Evolutionary conservation across 2,113 vertebrate species (phyloP).

Genomic region (Daubentonia madagascariensis): DNA sequence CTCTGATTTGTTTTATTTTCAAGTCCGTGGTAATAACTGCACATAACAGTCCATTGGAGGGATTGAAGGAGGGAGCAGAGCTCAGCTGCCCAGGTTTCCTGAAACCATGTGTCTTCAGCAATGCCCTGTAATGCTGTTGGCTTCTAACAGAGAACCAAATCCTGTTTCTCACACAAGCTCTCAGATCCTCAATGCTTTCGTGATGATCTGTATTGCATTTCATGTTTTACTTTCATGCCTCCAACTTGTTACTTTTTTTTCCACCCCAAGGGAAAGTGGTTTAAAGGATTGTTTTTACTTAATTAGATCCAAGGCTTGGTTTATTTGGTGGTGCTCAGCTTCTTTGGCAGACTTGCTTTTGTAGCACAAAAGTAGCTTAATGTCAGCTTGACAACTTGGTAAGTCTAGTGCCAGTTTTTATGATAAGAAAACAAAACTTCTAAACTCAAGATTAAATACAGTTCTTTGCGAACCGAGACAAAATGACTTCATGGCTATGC

Average conservation of each 20-base stretch:
- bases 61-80: background rate
- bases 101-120: background rate
- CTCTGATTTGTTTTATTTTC: background rate
- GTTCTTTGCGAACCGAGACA: background rate
- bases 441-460: background rate
- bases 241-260: background rate
- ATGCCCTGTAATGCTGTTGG: background rate
- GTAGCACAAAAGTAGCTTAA: slow-evolving; percentile 26
- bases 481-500: background rate
- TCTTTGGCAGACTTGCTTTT: slow-evolving; percentile 9
- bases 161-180: background rate
- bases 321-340: background rate
- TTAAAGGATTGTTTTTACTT: slow-evolving; percentile 44
- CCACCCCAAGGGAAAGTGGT: slow-evolving; percentile 3
- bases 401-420: slow-evolving; percentile 34
- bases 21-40: background rate
- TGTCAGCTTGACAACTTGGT: slow-evolving; percentile 31
- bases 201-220: background rate
- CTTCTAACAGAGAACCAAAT: background rate
- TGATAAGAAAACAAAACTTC: background rate
- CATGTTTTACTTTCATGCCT: background rate
- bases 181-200: background rate
- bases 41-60: background rate
- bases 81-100: background rate
- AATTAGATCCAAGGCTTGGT: slow-evolving; percentile 35